Conservation (phyloP, 2,888 invertebrate species). For the Orchesellides sinensis region DNA sequence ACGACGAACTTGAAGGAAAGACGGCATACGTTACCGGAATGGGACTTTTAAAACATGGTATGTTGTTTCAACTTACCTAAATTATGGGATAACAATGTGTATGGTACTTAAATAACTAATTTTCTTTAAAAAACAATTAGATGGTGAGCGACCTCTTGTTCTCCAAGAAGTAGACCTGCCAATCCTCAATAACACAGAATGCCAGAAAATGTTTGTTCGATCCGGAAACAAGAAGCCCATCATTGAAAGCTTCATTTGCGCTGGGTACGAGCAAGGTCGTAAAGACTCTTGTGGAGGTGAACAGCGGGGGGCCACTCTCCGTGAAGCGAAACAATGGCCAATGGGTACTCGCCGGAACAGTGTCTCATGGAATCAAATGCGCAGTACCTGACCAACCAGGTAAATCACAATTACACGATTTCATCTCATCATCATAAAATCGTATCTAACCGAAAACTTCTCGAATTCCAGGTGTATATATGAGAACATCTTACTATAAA, state of each 20-base stretch:
- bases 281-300: constrained; percentile 95
- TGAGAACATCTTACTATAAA: constrained; percentile 93
- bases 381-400: constrained; percentile 83
- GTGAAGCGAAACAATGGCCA: constrained; percentile 88
- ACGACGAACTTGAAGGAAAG: constrained; percentile 88
- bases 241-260: constrained; percentile 91
- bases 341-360: constrained; percentile 93
- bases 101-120: background rate
- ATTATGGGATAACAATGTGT: background rate
- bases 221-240: constrained; percentile 93
- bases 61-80: background rate
- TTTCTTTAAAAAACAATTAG: constrained; percentile 75
- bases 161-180: constrained; percentile 94
- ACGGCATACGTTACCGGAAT: constrained; percentile 94
- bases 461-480: constrained; percentile 97
- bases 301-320: constrained; percentile 85
- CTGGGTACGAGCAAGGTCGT: constrained; percentile 93
- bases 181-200: constrained; percentile 92
- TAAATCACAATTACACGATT: too few species aligned
- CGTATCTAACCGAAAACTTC: too few species aligned
- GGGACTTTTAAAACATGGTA: constrained; percentile 93
- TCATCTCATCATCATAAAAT: too few species aligned
- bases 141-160: constrained; percentile 92
- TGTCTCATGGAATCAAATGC: constrained; percentile 84
- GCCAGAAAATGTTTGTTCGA: constrained; percentile 94